Conservation (phyloP, 2,797 vertebrate genomes). For the Pogonophryne albipinna region DNA sequence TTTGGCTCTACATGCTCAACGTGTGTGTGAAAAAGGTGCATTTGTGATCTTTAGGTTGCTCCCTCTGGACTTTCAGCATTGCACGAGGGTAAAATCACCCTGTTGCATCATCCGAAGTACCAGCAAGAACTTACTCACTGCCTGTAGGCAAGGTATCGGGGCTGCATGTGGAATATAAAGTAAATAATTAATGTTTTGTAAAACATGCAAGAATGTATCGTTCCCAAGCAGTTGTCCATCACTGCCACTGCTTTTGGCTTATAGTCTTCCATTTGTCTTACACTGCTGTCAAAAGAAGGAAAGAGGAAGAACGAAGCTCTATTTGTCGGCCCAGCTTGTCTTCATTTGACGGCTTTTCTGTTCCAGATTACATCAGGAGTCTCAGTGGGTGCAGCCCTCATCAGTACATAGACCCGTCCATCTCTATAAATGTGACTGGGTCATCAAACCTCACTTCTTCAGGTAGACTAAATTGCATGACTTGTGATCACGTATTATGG, state of each 20-base stretch:
- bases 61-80: slow-evolving; percentile 34
- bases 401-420: slow-evolving; percentile 6
- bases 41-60: slow-evolving; percentile 27
- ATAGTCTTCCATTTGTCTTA: slow-evolving; percentile 37
- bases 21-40: slow-evolving; percentile 17
- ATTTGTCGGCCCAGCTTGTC: slow-evolving; percentile 31
- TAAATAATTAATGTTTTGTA: slow-evolving; percentile 62
- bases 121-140: slow-evolving; percentile 48
- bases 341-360: slow-evolving; percentile 28
- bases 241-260: slow-evolving; percentile 28
- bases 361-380: slow-evolving; percentile 45
- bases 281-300: slow-evolving; percentile 48
- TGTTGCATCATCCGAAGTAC: slow-evolving; percentile 61
- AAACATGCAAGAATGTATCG: slow-evolving; percentile 25
- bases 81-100: slow-evolving; percentile 44
- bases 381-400: slow-evolving; percentile 14
- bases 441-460: not conserved
- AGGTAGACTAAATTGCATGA: slow-evolving; percentile 14
- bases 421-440: slow-evolving; percentile 7
- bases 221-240: slow-evolving; percentile 42
- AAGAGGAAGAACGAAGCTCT: slow-evolving; percentile 24
- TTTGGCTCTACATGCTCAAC: slow-evolving; percentile 1
- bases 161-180: slow-evolving; percentile 33
- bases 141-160: slow-evolving; percentile 31
- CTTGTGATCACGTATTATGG: slow-evolving; percentile 9